A percentile compares a stretch with the other conserved stretches of the same genome.
Conservation (phyloP, 2,113 vertebrate genomes). For the Aviceda subcristata region DNA sequence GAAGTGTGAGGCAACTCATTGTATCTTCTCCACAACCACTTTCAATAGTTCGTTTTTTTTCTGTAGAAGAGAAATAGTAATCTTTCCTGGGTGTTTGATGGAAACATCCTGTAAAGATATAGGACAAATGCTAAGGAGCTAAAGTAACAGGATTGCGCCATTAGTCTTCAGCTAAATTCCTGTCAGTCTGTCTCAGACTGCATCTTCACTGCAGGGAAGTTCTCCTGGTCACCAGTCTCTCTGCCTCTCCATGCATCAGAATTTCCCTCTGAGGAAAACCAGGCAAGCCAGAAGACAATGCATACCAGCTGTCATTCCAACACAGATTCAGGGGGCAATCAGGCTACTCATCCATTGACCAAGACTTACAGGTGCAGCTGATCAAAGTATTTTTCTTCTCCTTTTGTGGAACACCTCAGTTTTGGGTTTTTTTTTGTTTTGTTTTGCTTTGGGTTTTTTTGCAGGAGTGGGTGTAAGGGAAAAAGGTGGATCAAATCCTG, state of each 20-base stretch:
- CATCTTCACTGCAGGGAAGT: background rate
- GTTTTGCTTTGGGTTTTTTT: background rate
- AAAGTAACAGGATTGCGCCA: background rate
- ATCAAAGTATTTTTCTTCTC: background rate
- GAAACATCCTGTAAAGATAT: background rate
- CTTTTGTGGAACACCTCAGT: background rate
- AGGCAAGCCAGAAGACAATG: background rate
- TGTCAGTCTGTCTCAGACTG: background rate
- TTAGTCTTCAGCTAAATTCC: background rate
- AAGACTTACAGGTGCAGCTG: background rate
- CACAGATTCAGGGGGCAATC: background rate
- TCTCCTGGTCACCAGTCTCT: background rate
- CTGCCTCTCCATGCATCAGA: background rate
- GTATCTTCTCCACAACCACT: background rate
- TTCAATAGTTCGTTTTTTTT: background rate
- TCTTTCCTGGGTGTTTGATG: background rate
- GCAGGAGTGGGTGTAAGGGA: background rate
- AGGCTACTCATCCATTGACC: background rate
- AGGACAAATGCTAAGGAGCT: background rate
- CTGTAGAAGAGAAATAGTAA: background rate
- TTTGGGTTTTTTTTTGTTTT: background rate
- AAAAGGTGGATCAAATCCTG: background rate
- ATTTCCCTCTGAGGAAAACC: background rate
- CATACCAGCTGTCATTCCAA: background rate
- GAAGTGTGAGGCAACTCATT: background rate